Evolutionary conservation across 2,113 vertebrate genomes (phyloP), one percentile per base, ranked within the genome.

Genomic region (Neogobius melanostomus): DNA sequence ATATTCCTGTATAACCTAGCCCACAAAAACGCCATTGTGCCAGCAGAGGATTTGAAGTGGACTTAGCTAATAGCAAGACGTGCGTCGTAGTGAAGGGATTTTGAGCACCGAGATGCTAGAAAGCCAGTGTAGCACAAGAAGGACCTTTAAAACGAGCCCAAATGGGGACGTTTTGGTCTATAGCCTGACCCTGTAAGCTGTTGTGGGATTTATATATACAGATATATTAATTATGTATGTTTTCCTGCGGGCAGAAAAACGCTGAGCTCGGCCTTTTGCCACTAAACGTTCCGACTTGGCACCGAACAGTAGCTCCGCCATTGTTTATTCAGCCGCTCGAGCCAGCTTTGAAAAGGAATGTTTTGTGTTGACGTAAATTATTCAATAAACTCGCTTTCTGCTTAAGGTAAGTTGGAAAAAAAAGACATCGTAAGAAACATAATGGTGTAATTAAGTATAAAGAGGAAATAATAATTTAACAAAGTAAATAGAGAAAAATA

Each of bases 281-380:
- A 61, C 36, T 61, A 16, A 61, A 61, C n/a, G 36, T 28, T 59
- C 56, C 28, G 56, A 59, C 56, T 59, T 42, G 56, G 56, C 56
- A 14, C 11, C 4, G 12, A 42, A 59, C 28, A 42, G 7, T 47
- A 47, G 6, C 12, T 14, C 56, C 9, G 44, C 42, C n/a, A 16
- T 45, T 45, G 42, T 61, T n/a, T 61, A 6, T 57, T 57, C 9
- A 17, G 6, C 8, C 52, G 8, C 16, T 53, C 12, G 5, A 50
- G 49, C 49, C 49, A 36, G 49, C 49, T 1, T 53, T 17, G 3
- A 53, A 17, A 17, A 53, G 52, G 9, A 53, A 53, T 7, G 9
- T 49, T 10, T 12, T 12, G 9, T 49, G 48, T 12, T 12, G 48
- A 10, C 11, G 48, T 11, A 49, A 11, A 14, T 50, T 12, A 15